phyloP scores from a whole-genome alignment of 64 coral and sea anemone genomes.

The Orbicella faveolata region DNA sequence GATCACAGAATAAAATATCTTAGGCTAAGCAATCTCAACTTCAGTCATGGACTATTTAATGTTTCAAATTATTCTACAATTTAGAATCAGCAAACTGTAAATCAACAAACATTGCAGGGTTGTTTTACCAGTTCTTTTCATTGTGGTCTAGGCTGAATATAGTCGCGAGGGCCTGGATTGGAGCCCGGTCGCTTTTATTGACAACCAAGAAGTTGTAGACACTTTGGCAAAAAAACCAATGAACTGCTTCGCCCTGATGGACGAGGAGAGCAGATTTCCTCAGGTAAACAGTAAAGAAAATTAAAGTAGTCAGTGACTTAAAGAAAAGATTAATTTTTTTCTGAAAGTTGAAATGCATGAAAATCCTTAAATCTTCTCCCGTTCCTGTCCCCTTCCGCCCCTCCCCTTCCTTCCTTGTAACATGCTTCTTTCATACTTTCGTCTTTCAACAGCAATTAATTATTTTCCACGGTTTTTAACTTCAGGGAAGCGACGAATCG shows the following conservation, averaged over 20 bases:
- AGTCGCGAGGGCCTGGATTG: conserved; percentile 82
- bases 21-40: no score
- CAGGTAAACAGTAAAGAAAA: conserved; percentile 35
- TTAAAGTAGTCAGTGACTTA: no score
- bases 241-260: conserved; percentile 89
- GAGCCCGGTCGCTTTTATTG: conserved; percentile 78
- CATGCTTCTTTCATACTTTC: no score
- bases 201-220: conserved; percentile 86
- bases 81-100: no score
- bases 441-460: background rate
- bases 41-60: no score
- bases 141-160: conserved; percentile 59
- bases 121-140: background rate
- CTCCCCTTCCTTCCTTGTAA: no score
- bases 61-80: no score
- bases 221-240: conserved; percentile 70
- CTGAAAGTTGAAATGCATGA: no score
- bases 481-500: conserved; percentile 83
- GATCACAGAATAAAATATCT: no score
- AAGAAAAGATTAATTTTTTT: no score
- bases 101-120: background rate
- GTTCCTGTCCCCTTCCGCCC: no score
- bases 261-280: conserved; percentile 91
- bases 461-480: background rate
- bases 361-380: no score